These are phyloP conservation scores for Drosophila bocqueti DNA, from an alignment of 1,140 invertebrate species.

Conservation along the genomic window DNA sequence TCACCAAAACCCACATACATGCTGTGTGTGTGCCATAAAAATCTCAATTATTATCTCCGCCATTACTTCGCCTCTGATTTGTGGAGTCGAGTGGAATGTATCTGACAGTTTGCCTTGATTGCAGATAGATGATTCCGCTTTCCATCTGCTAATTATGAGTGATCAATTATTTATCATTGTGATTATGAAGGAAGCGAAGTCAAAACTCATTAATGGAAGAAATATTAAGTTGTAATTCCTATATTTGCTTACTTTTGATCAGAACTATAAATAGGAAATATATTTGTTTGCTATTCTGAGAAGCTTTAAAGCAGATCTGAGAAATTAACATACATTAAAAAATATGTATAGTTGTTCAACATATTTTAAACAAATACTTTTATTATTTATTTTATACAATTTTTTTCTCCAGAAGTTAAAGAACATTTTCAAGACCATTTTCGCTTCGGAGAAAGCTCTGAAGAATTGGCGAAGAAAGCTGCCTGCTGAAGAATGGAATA, in stretches of 20 bases:
- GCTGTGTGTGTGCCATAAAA: constrained; percentile 48
- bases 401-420: not conserved
- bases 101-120: constrained; percentile 36
- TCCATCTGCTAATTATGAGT: constrained; percentile 29
- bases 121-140: constrained; percentile 14
- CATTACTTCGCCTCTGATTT: constrained; percentile 31
- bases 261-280: no score
- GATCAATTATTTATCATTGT: constrained; percentile 18
- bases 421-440: constrained; percentile 12
- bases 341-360: no score
- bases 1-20: not conserved
- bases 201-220: not conserved
- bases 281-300: no score
- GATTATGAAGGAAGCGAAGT: not conserved
- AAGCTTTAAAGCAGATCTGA: no score
- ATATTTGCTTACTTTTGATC: no score
- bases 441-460: constrained; percentile 36
- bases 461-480: constrained; percentile 42
- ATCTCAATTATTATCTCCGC: constrained; percentile 72
- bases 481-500: constrained; percentile 3
- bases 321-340: no score
- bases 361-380: no score
- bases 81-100: constrained; percentile 43
- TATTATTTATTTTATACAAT: no score
- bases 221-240: no score